Evolutionary conservation across 2,797 vertebrate genomes (phyloP).

Genomic region (Tachyglossus aculeatus): DNA sequence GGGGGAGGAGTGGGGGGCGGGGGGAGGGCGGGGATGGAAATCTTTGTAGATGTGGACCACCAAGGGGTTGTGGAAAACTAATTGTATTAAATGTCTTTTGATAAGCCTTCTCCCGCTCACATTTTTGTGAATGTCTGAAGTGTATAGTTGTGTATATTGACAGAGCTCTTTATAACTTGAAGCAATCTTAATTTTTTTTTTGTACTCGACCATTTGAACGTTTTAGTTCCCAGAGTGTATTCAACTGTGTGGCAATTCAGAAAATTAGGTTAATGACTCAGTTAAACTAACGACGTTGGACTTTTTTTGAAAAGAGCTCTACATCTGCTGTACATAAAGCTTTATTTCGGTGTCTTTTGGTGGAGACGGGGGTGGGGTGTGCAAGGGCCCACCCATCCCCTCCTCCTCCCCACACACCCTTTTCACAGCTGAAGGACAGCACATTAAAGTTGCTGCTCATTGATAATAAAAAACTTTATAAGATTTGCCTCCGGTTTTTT

Average conservation of each 20-base stretch:
- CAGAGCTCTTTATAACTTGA: conserved; percentile 81
- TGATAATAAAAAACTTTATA: conserved; percentile 74
- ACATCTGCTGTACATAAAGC: conserved; percentile 79
- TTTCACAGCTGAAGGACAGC: conserved; percentile 60
- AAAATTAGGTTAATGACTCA: conserved; percentile 56
- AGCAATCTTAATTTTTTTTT: conserved; percentile 69
- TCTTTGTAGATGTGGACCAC: conserved; percentile 81
- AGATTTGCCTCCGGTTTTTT: conserved; percentile 51
- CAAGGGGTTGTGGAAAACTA: conserved; percentile 73
- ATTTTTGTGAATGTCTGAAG: conserved; percentile 79
- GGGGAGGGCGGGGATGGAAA: conserved; percentile 50
- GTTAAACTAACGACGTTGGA: conserved; percentile 65
- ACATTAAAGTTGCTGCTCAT: conserved; percentile 55
- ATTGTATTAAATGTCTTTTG: conserved; percentile 82
- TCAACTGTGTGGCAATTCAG: conserved; percentile 59
- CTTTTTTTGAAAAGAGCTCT: conserved; percentile 75
- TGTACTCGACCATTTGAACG: conserved; percentile 67
- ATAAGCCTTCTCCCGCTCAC: conserved; percentile 78
- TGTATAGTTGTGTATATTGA: conserved; percentile 80
- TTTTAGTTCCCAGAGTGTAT: conserved; percentile 61
- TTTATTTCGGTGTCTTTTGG: conserved; percentile 73
- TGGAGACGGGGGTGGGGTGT: conserved; percentile 50
- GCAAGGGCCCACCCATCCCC: too few species aligned
- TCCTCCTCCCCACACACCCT: conserved; percentile 38
- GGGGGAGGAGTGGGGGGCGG: conserved; percentile 55